Percentiles rank a stretch among this genome's conserved stretches.
These are phyloP conservation scores for Ophioderma brevispina DNA, from an alignment of 35 echinoderm and acorn worm species.

Conservation along the genomic window DNA sequence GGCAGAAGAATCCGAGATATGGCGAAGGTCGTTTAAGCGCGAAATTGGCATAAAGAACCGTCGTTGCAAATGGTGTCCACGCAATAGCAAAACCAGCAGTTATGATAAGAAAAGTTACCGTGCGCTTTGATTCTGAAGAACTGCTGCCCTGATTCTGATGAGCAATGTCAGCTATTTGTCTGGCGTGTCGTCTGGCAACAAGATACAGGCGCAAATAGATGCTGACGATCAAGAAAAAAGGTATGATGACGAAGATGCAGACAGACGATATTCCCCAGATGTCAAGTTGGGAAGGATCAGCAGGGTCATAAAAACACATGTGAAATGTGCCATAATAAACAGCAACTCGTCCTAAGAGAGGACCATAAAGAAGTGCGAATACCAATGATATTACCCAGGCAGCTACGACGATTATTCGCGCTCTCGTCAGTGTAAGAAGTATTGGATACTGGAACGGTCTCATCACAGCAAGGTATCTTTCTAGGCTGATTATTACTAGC, in stretches of 20 bases:
- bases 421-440: neutral
- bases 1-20: neutral
- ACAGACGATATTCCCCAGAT: neutral
- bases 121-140: slow-evolving; percentile 11
- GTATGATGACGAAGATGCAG: slow-evolving; percentile 24
- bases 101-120: slow-evolving; percentile 32
- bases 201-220: neutral
- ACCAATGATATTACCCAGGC: neutral
- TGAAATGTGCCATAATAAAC: slow-evolving; percentile 22
- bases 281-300: neutral
- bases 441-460: slow-evolving; percentile 21
- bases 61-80: slow-evolving; percentile 7
- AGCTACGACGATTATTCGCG: neutral
- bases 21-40: neutral
- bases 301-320: slow-evolving; percentile 32
- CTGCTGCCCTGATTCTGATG: neutral
- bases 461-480: slow-evolving; percentile 16
- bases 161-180: slow-evolving; percentile 11
- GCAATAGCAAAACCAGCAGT: slow-evolving; percentile 23
- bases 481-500: slow-evolving; percentile 3
- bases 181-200: slow-evolving; percentile 15
- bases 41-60: slow-evolving; percentile 4
- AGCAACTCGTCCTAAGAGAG: neutral
- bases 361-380: neutral
- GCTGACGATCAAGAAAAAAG: neutral